Base-by-base conservation (phyloP, 2,888 invertebrate species). In the Rutpela maculata region DNA sequence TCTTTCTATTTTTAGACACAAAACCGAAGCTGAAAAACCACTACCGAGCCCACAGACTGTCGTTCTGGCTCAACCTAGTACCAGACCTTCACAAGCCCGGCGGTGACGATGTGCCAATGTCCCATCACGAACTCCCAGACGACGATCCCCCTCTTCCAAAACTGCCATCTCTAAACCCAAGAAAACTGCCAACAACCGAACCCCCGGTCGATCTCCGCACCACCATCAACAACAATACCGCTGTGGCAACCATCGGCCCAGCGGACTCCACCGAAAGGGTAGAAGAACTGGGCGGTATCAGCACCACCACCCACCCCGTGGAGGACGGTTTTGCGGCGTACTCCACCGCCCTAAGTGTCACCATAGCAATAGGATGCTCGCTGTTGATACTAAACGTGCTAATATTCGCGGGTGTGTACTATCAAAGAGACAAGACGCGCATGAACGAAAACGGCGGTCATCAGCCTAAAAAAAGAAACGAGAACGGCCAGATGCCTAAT, bases 341-440 rank as follows among this genome's bases (percentile, higher is more conserved):
- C 86, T 96, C 96, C 0, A 97, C 97, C 4, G 97, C 97, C 1
- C 90, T 98, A 15, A 97, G 97, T 89, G 97, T 97, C 0, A 98
- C 97, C 18, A 97, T 98, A 84, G 98, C 98, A 66, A 97, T 98
- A 81, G 98, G 98, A 56, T 97, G 98, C 87, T 97, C 97, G 5
- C 90, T 98, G 77, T 92, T 98, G 22, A 97, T 98, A 85, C 91
- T 98, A 4, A 98, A 98, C 88, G 96, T 98, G 63, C 91, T 98
- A 35, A 97, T 98, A 87, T 98, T 98, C 88, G 98, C 98, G 72
- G 98, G 97, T 4, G 97, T 98, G 0, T 98, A 98, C 89, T 98
- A 98, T 88, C 98, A 98, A 87, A 92, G 96, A 72, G 96, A 96
- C 87, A 96, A 96, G 89, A 95, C 95, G 79, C 92, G 95, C 82